Evolutionary conservation across 37 sponge, comb jelly and placozoan genomes (phyloP).

Genomic region (Spongia lamella): DNA sequence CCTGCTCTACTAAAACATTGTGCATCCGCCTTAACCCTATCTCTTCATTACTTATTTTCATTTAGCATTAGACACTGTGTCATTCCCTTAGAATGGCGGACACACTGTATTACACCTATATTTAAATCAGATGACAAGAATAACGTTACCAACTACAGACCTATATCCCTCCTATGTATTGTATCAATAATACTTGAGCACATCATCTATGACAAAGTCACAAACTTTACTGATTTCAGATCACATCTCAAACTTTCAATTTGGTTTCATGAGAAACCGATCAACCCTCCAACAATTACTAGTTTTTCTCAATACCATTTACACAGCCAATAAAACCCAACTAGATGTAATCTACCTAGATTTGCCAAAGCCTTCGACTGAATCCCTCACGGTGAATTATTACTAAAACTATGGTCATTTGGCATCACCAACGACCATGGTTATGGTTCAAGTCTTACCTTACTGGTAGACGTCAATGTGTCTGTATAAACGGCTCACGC

Average conservation of each 20-base stretch:
- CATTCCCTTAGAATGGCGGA: too few relatives aligned
- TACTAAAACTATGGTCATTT: background rate
- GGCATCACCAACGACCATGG: background rate
- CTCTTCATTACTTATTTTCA: constrained; percentile 10
- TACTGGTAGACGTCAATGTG: background rate
- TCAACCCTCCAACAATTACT: background rate
- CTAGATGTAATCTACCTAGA: background rate
- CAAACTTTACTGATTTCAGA: too few relatives aligned
- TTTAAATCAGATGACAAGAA: too few relatives aligned
- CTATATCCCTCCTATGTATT: background rate
- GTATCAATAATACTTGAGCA: too few relatives aligned
- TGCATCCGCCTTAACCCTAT: background rate
- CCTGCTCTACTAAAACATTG: constrained; percentile 3
- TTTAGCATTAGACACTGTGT: background rate
- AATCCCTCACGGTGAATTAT: background rate
- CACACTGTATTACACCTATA: too few relatives aligned
- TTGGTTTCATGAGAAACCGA: background rate
- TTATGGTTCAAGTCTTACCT: background rate
- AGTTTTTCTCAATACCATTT: background rate
- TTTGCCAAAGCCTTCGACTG: constrained; percentile 2
- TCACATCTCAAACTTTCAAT: too few relatives aligned
- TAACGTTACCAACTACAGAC: background rate
- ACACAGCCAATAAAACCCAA: background rate
- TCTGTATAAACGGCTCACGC: background rate
- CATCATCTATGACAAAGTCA: too few relatives aligned